phyloP scores from a whole-genome alignment of 2,888 invertebrate species.

The Acheta domesticus region DNA sequence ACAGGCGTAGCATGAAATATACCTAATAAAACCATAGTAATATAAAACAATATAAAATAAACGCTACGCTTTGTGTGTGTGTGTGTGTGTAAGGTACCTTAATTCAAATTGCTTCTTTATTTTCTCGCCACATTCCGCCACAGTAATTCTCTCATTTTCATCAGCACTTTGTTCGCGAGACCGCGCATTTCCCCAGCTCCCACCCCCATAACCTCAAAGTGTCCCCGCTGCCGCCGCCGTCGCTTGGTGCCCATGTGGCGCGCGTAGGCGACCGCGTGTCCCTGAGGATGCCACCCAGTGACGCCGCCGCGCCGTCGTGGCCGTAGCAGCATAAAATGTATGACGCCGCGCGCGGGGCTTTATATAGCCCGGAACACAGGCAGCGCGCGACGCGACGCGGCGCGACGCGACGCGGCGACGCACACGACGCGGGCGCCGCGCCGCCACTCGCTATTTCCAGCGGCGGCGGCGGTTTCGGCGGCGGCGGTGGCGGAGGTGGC shows the following conservation, averaged over 20 bases:
- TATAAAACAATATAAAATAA: no score
- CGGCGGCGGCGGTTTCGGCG: neutral
- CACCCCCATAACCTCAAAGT: neutral
- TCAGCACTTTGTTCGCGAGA: neutral
- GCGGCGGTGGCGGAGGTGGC: neutral
- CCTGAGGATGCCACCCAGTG: neutral
- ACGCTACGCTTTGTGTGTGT: no score
- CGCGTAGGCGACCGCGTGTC: no score
- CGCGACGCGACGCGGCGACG: neutral
- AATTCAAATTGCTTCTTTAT: no score
- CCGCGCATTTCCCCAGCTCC: no score
- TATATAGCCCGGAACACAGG: neutral
- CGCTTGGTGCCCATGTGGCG: no score
- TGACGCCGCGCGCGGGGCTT: constrained; percentile 4
- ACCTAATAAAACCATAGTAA: no score
- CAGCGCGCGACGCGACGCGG: neutral
- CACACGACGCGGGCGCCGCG: neutral
- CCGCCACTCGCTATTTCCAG: constrained; percentile 7
- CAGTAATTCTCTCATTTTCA: neutral
- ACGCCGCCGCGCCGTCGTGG: neutral
- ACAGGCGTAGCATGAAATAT: no score
- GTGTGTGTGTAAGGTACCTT: no score
- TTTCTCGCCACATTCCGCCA: neutral
- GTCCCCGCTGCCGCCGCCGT: neutral
- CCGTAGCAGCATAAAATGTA: neutral